Evolutionary conservation across 2,797 vertebrate genomes (phyloP).

Genomic region (Odontamblyopus rebecca): DNA sequence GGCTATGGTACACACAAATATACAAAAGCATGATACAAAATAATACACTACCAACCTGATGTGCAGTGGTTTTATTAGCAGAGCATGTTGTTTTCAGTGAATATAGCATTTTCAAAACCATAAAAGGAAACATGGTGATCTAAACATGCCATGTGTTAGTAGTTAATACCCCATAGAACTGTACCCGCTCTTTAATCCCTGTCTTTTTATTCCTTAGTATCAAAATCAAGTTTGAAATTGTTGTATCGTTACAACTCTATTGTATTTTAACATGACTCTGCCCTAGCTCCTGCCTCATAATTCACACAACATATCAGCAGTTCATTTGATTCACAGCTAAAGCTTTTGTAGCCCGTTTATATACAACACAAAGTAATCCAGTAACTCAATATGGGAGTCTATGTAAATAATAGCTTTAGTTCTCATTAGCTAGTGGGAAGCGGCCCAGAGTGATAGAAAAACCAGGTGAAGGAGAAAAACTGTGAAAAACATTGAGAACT

Average conservation of each 20-base stretch:
- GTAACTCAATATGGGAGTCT: slow-evolving; percentile 8
- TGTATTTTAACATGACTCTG: neutral
- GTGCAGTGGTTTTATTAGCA: no score
- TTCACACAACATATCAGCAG: neutral
- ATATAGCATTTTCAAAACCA: no score
- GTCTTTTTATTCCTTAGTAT: no score
- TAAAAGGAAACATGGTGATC: no score
- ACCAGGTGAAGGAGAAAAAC: slow-evolving; percentile 41
- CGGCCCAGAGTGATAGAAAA: slow-evolving; percentile 47
- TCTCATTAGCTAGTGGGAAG: slow-evolving; percentile 34
- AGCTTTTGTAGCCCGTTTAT: neutral
- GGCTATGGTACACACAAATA: no score
- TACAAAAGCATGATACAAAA: no score
- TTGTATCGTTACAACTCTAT: neutral
- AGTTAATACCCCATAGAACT: no score
- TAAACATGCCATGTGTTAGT: no score
- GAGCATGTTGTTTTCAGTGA: no score
- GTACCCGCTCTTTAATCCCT: no score
- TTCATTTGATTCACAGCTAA: neutral
- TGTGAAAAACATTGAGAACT: slow-evolving; percentile 19
- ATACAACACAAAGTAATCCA: slow-evolving; percentile 2
- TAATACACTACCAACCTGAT: no score
- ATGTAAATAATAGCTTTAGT: slow-evolving; percentile 12
- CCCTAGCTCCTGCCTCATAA: neutral
- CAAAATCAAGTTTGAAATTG: no score